Evolutionary conservation across 2,888 invertebrate genomes (phyloP), one percentile per base, ranked within the genome.

Genomic region (Drosophila koepferae): DNA sequence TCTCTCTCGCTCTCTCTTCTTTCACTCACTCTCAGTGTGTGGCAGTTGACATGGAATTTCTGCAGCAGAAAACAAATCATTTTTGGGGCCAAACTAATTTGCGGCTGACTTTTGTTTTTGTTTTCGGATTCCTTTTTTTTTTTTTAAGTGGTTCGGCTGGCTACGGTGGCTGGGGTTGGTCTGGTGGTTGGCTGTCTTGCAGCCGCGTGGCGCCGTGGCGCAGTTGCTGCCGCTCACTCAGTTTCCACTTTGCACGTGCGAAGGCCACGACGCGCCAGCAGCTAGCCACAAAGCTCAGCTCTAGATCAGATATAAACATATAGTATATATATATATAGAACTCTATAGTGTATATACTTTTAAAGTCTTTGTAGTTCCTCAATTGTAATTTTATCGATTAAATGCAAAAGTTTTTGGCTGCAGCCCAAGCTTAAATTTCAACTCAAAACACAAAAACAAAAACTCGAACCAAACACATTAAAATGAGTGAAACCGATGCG

Each of bases 401-500:
- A 80, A 82, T 71, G 69, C 56, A 38, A 80, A 81, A 71, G 58
- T 77, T 79, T 71, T 56, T 23, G 55, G 63, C 54, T 54, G 9
- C 61, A 60, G 41, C 51, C 60, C 68, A 55, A 69, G 82, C 65
- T 77, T 84, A 83, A 84, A 86, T 80, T 77, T 72, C 61, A 40
- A 55, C 40, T 44, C 16, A 23, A 14, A 67, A 54, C 40, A 40
- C 14, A 38, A 2, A 43, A 44, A 38, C 38, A 55, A 59, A 23
- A 61, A 63, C 31, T 31, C 36, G 5, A 28, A 62, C 38, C 43
- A 76, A 63, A 53, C 64, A 62, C 38, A 63, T 67, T 48, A 36
- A 43, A 43, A 88, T 88, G 88, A 80, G 88, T 70, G 88, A 88
- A 64, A 77, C 88, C 71, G 88, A 88, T 89, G 88, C 88, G 88